Base-by-base conservation (phyloP, 2,888 invertebrate genomes). In the Meiosimyza decipiens region DNA sequence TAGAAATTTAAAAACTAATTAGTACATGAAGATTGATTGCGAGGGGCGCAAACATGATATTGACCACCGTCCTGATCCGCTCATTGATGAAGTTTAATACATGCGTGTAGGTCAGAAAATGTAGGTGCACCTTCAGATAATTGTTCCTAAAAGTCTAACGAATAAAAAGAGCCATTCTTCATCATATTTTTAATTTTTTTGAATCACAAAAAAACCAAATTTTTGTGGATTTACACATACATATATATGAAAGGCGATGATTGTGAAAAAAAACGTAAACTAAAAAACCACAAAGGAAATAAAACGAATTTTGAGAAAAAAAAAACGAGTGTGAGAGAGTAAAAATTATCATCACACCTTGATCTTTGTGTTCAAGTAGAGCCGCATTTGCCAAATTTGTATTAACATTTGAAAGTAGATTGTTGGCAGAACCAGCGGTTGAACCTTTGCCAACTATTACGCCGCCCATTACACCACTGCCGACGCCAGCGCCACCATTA, bases 271-370 rank as follows among this genome's bases (percentile, higher is more conserved):
- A 28, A 28, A 62, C 28, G 7, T 22, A 5, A 47, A 52, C 47
- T 59, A 59, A 55, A 40, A 40, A 40, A 40, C 40, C 64, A 69
- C 52, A 73, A 72, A 68, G 51, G 63, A 74, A 64, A 66, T 40
- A 63, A 57, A 64, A 52, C 50, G 16, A 73, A 71, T 64, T 50
- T 28, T 22, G 18, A 60, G 50, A 18, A 40, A 12, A 60, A 51
- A 9, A 50, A 49, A 63, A 49, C 63, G 49, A 64, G 51, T 18
- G 22, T 51, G 22, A 50, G 22, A 18, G 49, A 51, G 64, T 28
- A 18, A 52, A 63, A 70, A 70, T 88, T 89, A 89, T 88, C 89
- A 83, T 87, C 83, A 83, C 86, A 86, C 85, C 86, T 86, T 85
- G 85, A 82, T 86, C 88, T 84, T 83, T 83, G 88, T 86, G 83